Conservation (phyloP, 2,888 invertebrate genomes). For the Anorthoa munda region DNA sequence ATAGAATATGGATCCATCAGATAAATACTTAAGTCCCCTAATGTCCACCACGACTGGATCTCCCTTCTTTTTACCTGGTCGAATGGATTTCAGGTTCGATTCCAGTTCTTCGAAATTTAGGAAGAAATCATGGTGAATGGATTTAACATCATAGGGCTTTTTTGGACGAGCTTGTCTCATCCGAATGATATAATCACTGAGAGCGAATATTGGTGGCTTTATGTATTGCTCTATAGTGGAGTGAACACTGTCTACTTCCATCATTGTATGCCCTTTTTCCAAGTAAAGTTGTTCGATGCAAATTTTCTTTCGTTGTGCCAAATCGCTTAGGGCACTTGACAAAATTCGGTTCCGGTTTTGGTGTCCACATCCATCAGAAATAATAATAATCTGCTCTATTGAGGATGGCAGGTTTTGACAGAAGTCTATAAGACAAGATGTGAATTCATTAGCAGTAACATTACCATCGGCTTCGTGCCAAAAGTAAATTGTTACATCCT, state of each 20-base stretch:
- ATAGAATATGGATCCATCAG: constrained; percentile 22
- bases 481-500: constrained; percentile 48
- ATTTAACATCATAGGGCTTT: constrained; percentile 11
- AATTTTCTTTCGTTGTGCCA: constrained; percentile 23
- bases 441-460: constrained; percentile 52
- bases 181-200: constrained; percentile 37
- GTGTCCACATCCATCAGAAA: constrained; percentile 48
- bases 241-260: constrained; percentile 54
- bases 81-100: constrained; percentile 7
- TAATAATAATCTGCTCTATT: constrained; percentile 31
- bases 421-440: constrained; percentile 20
- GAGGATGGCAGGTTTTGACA: constrained; percentile 15
- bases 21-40: constrained; percentile 15
- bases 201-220: constrained; percentile 49
- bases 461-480: constrained; percentile 56
- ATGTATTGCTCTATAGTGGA: constrained; percentile 53
- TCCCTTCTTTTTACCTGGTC: not conserved
- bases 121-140: constrained; percentile 6
- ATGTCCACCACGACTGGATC: not conserved
- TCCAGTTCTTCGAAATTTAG: constrained; percentile 8
- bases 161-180: constrained; percentile 10
- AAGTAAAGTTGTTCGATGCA: constrained; percentile 38
- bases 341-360: constrained; percentile 51
- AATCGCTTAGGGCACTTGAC: constrained; percentile 41
- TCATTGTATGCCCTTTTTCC: constrained; percentile 55